These are phyloP conservation scores for Dolomedes plantarius DNA, from an alignment of 2,888 invertebrate genomes.

Conservation along the genomic window DNA sequence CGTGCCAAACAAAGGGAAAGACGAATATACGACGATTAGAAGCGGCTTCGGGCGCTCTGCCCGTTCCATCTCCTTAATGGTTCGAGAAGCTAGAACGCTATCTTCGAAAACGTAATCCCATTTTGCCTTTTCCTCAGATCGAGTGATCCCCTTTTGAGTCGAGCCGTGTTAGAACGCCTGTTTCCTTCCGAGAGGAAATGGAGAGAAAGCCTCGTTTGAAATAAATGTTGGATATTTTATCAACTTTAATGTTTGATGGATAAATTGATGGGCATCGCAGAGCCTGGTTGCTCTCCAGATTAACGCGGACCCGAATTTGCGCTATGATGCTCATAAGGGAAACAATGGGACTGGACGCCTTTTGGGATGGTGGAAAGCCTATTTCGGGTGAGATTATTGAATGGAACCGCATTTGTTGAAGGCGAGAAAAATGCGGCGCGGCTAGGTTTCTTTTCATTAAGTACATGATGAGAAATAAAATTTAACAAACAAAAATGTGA, in stretches of 20 bases:
- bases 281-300: neutral
- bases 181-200: constrained; percentile 6
- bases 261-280: neutral
- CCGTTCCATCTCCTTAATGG: constrained; percentile 35
- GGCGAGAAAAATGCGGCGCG: too few relatives aligned
- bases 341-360: too few relatives aligned
- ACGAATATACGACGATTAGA: constrained; percentile 60
- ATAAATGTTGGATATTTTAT: constrained; percentile 3
- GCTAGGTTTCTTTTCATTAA: too few relatives aligned
- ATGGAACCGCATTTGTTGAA: too few relatives aligned
- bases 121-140: neutral
- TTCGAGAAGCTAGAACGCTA: constrained; percentile 2
- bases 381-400: too few relatives aligned
- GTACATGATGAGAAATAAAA: too few relatives aligned
- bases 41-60: constrained; percentile 48
- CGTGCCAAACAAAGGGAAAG: constrained; percentile 15
- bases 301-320: neutral
- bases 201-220: neutral
- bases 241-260: constrained; percentile 2
- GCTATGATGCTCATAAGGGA: neutral
- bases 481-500: too few relatives aligned
- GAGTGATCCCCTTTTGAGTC: constrained; percentile 8
- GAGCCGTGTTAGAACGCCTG: neutral
- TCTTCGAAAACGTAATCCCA: constrained; percentile 10
- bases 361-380: too few relatives aligned